Base-by-base conservation (phyloP, 2,113 vertebrate genomes). In the Morphnarchus princeps region DNA sequence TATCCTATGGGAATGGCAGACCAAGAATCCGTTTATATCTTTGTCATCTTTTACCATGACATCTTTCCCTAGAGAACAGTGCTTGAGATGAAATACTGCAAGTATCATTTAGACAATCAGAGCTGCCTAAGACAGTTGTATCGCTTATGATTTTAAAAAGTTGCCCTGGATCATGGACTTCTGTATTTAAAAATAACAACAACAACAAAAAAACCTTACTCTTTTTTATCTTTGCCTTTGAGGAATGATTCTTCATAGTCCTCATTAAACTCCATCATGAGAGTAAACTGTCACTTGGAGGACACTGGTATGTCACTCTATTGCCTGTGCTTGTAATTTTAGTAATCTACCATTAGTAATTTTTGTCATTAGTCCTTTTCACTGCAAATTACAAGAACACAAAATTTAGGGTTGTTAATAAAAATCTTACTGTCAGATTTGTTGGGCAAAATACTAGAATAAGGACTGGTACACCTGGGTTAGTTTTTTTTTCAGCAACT, bases 141-240 rank as follows among this genome's bases (percentile, higher is more conserved):
- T 81, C 45, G 24, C 13, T 26, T 26, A 36, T 11, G 6, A 36
- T 66, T 78, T 80, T 28, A 9, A 70, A 87, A 84, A 70, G 69
- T 47, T 88, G 47, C 57, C 59, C 57, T 79, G 42, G 24, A 62
- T 62, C 61, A 38, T 59, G 71, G 25, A 26, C 13, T 87, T 50
- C 12, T 0, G 0, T 54, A 22, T 90, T 74, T 82, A 22, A 85
- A 85, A 88, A 67, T 42, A 80, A 57, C 16, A 49, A 26, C 24
- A n/a, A n/a, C 5, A 50, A 25, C 3, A 6, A 49, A 13, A n/a
- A 49, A 15, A 2, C 6, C 10, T 11, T 7, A 9, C 7, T 16
- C 14, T 55, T 28, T 34, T n/a, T 47, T 80, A 19, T 79, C 1
- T 80, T 49, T 91, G 62, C 19, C 25, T 76, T 76, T 55, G 45